phyloP scores from a whole-genome alignment of 2,113 vertebrate genomes.

The Dicerorhinus sumatrensis region DNA sequence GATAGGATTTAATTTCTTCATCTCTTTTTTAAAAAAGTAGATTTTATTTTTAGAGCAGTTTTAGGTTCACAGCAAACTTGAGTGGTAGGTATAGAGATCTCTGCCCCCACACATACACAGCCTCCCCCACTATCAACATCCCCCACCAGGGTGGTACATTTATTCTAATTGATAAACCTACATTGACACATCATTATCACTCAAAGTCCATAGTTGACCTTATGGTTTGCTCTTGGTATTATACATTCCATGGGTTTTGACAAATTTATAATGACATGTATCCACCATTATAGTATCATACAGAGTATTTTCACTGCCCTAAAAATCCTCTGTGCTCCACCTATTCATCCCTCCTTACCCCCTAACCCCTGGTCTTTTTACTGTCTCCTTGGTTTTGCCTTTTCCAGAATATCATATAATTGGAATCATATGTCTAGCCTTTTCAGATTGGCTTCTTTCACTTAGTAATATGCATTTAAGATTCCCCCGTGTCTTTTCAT shows the following conservation, averaged over 20 bases:
- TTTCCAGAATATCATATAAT: not conserved
- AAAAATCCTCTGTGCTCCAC: not conserved
- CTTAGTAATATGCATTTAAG: not conserved
- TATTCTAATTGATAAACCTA: not conserved
- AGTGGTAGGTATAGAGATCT: not conserved
- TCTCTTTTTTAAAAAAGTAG: not conserved
- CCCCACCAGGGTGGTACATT: not conserved
- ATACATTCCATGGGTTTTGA: not conserved
- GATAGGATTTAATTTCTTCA: constrained; percentile 39
- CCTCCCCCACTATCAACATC: not conserved
- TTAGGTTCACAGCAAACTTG: constrained; percentile 25
- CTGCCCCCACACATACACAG: not conserved
- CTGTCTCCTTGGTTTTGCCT: not conserved
- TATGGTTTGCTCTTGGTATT: not conserved
- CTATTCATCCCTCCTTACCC: not conserved
- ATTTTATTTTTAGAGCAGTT: not conserved
- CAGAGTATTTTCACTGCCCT: not conserved
- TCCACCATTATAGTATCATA: not conserved
- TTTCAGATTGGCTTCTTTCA: not conserved
- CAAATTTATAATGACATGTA: not conserved
- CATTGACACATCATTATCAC: not conserved
- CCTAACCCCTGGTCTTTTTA: not conserved
- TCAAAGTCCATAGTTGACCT: not conserved
- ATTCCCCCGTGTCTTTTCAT: not conserved
- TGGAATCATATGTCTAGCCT: not conserved